phyloP scores from a whole-genome alignment of 2,797 vertebrate species.

The Buphagus erythrorhynchus region DNA sequence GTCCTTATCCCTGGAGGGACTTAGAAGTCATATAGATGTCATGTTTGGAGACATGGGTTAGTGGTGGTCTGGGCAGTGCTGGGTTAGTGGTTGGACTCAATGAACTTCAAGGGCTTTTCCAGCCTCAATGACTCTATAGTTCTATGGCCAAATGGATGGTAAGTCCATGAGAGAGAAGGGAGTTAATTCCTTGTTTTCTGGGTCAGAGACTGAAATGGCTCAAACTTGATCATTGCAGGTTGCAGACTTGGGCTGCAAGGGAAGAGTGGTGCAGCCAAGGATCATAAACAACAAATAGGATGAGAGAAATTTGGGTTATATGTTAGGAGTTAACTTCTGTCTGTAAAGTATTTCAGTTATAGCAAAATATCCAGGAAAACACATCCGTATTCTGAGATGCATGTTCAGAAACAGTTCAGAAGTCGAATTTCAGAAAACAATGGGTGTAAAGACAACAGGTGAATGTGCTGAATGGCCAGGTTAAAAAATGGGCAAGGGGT shows the following conservation, averaged over 20 bases:
- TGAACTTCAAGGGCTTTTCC: not conserved
- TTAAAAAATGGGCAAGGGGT: not conserved
- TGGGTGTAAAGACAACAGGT: not conserved
- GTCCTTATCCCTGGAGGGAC: not conserved
- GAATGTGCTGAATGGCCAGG: not conserved
- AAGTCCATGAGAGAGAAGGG: not conserved
- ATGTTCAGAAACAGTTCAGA: not conserved
- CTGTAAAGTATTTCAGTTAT: not conserved
- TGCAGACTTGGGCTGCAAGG: not conserved
- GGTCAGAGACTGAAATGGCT: not conserved
- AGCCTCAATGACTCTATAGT: not conserved
- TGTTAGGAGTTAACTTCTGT: not conserved
- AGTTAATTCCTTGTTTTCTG: not conserved
- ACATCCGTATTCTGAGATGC: not conserved
- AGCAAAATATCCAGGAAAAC: not conserved
- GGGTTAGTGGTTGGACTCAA: not conserved
- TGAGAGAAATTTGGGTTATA: not conserved
- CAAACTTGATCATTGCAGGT: not conserved
- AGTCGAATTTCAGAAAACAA: not conserved
- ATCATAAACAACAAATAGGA: not conserved
- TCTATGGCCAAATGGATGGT: not conserved
- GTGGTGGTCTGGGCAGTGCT: not conserved
- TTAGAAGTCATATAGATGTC: not conserved
- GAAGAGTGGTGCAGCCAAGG: not conserved
- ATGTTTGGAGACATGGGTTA: not conserved